Evolutionary conservation across 2,113 vertebrate genomes (phyloP).

Genomic region (Alethe castanea): DNA sequence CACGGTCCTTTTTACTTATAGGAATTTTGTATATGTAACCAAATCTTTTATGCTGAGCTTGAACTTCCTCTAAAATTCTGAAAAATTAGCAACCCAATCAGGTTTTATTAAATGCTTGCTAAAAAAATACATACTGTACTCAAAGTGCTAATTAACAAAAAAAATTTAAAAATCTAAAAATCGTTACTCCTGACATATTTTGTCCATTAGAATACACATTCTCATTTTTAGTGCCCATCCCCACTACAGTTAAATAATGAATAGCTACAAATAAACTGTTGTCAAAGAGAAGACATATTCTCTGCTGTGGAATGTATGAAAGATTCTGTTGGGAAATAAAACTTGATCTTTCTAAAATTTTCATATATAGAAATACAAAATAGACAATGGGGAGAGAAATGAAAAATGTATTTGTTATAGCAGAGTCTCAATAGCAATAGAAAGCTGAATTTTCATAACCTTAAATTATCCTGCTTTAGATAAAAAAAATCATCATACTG

Average conservation of each 20-base stretch:
- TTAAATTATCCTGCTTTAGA: background rate
- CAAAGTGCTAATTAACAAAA: background rate
- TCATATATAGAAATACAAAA: background rate
- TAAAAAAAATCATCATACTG: background rate
- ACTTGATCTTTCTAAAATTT: background rate
- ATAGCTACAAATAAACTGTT: background rate
- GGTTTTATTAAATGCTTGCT: background rate
- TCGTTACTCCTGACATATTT: background rate
- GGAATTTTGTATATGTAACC: background rate
- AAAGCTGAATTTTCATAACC: background rate
- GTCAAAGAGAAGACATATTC: background rate
- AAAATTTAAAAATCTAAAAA: background rate
- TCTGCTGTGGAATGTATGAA: background rate
- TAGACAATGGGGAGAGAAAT: background rate
- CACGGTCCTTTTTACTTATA: background rate
- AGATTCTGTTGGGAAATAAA: background rate
- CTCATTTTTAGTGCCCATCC: background rate
- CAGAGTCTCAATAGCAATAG: background rate
- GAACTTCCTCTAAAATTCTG: background rate
- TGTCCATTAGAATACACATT: background rate
- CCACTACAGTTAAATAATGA: background rate
- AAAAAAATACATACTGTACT: background rate
- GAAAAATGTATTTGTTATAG: background rate
- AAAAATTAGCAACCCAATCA: background rate
- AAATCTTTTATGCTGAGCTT: background rate